Percentiles rank a stretch among this genome's conserved stretches.
phyloP scores from a whole-genome alignment of 2,113 vertebrate species.

The Apodemus speciosus region DNA sequence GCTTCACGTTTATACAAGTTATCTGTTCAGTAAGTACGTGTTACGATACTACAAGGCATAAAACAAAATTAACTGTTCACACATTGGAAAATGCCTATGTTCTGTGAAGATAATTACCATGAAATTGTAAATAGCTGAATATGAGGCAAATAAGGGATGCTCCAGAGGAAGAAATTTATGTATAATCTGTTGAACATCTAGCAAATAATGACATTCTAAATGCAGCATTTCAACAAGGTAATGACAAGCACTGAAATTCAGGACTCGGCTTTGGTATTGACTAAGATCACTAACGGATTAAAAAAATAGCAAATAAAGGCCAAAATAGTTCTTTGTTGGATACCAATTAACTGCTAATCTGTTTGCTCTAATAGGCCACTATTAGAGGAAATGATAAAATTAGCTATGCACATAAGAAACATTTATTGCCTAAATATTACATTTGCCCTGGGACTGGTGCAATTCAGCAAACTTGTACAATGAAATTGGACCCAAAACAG shows the following conservation, averaged over 20 bases:
- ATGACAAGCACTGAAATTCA: constrained; percentile 42
- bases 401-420: constrained; percentile 66
- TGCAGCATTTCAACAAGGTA: constrained; percentile 33
- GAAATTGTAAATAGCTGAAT: constrained; percentile 57
- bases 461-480: constrained; percentile 66
- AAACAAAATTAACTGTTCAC: constrained; percentile 63
- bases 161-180: constrained; percentile 14
- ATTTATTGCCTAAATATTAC: constrained; percentile 70
- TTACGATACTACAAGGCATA: constrained; percentile 48
- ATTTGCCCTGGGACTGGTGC: constrained; percentile 67
- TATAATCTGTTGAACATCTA: constrained; percentile 57
- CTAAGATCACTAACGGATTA: constrained; percentile 63
- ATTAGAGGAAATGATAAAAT: constrained; percentile 78
- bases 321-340: constrained; percentile 66
- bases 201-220: constrained; percentile 63
- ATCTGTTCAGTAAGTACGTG: constrained; percentile 38
- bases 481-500: constrained; percentile 52
- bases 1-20: background rate
- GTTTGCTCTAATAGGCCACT: constrained; percentile 72
- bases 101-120: constrained; percentile 60
- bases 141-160: constrained; percentile 9
- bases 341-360: constrained; percentile 74
- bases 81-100: constrained; percentile 53
- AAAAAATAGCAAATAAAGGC: constrained; percentile 53
- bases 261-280: constrained; percentile 42